These are phyloP conservation scores for Xenops minutus DNA, from an alignment of 2,797 vertebrate species.

Conservation along the genomic window DNA sequence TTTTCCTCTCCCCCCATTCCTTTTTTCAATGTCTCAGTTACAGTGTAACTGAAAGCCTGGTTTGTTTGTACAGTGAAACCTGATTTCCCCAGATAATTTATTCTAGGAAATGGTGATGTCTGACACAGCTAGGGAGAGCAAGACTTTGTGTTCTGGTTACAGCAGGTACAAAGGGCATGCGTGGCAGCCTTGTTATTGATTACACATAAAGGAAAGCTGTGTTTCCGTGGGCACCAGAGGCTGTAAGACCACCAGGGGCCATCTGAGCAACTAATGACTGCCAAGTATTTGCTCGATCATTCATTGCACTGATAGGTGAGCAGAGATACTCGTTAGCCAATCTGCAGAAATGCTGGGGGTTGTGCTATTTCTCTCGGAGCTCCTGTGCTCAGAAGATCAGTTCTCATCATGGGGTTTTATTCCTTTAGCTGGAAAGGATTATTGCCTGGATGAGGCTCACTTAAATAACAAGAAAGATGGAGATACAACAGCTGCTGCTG, in stretches of 20 bases:
- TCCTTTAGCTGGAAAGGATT: constrained; percentile 3
- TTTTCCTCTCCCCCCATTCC: neutral
- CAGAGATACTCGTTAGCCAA: neutral
- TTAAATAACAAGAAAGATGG: neutral
- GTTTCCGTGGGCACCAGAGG: neutral
- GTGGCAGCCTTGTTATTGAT: constrained; percentile 7
- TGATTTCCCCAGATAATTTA: constrained; percentile 16
- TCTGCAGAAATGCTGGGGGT: neutral
- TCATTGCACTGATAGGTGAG: neutral
- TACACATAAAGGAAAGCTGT: neutral
- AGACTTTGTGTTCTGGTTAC: constrained; percentile 6
- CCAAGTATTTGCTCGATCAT: neutral
- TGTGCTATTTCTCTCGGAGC: neutral
- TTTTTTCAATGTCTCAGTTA: neutral
- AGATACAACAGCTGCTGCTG: constrained; percentile 26
- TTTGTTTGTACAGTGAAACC: constrained; percentile 26
- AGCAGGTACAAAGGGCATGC: neutral
- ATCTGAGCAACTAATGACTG: neutral
- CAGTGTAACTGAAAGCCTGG: constrained; percentile 10
- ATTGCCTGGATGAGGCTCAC: constrained; percentile 7
- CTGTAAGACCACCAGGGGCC: neutral
- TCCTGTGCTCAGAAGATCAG: neutral
- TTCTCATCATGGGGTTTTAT: neutral
- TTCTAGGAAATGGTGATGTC: constrained; percentile 33
- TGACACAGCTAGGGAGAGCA: neutral